Evolutionary conservation across 2,797 vertebrate genomes (phyloP), one percentile per base, ranked within the genome.

Genomic region (Phataginus tetradactyla): DNA sequence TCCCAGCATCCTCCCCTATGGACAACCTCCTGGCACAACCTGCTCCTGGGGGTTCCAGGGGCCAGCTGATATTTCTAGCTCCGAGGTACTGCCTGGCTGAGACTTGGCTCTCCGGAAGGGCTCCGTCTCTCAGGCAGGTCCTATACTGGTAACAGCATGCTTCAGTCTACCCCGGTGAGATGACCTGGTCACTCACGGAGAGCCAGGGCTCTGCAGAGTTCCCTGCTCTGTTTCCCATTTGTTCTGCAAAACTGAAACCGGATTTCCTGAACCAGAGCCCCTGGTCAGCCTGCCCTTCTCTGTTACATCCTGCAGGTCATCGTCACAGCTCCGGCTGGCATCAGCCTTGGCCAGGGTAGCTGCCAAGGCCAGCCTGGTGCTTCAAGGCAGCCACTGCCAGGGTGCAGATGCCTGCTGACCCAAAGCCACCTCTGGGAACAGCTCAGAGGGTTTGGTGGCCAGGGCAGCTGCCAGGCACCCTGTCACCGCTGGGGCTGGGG

Each of bases 351-450:
- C 66, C 63, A 53, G 66, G 29, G 74, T 23, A 3, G n/a, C 91
- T 96, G 97, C 97, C 96, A 98, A 94, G 87, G 34, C 90, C 59
- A 20, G 86, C 77, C 20, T 1, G 45, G 96, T 9, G 59, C 94
- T 94, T 79, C 96, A 75, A n/a, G 71, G 92, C 72, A 64, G 93
- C 86, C 32, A 7, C 71, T 71, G 96, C 97, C 96, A 96, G 95
- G 74, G 74, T 84, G 85, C 95, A 64, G 92, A 96, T 72, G 91
- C 78, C 94, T 79, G 96, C 81, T 97, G 97, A 96, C 93, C 92
- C 90, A 63, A 34, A 90, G 72, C 78, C 74, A 86, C 96, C 90
- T 72, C 96, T 49, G 59, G 64, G 90, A 75, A 66, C 27, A 72
- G 84, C 45, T 79, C 51, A 10, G 84, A 86, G 88, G 78, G 32